Evolutionary conservation across 2,113 vertebrate genomes (phyloP).

Genomic region (Cyprinus carpio): DNA sequence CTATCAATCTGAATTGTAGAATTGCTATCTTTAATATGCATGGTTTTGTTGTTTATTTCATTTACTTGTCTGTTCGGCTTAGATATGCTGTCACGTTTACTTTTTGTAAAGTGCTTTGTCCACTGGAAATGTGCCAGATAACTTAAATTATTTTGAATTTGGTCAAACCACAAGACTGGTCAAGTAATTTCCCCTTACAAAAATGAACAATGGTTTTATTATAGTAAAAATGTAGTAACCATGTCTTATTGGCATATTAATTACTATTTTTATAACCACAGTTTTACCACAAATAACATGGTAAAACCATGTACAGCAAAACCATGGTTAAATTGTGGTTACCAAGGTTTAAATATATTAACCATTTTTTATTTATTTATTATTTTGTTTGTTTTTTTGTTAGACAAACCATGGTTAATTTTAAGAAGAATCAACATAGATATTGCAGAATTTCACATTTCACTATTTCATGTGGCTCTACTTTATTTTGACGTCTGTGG

Average conservation of each 20-base stretch:
- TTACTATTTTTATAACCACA: no score
- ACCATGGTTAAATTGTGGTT: no score
- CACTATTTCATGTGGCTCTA: neutral
- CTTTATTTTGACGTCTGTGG: neutral
- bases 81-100: neutral
- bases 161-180: neutral
- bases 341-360: no score
- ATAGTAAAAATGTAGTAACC: no score
- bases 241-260: no score
- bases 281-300: no score
- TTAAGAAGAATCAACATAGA: neutral
- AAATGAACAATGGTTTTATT: no score
- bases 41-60: neutral
- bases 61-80: neutral
- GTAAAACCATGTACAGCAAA: no score
- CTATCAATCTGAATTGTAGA: neutral
- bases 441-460: neutral
- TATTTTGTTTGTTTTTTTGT: no score
- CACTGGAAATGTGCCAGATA: neutral
- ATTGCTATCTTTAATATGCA: conserved; percentile 17
- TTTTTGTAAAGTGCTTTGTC: neutral
- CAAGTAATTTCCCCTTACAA: neutral
- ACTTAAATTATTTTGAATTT: neutral
- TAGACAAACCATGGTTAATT: no score
- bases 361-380: no score